Evolutionary conservation across 1,140 invertebrate genomes (phyloP).

Genomic region (Drosophila obscura): DNA sequence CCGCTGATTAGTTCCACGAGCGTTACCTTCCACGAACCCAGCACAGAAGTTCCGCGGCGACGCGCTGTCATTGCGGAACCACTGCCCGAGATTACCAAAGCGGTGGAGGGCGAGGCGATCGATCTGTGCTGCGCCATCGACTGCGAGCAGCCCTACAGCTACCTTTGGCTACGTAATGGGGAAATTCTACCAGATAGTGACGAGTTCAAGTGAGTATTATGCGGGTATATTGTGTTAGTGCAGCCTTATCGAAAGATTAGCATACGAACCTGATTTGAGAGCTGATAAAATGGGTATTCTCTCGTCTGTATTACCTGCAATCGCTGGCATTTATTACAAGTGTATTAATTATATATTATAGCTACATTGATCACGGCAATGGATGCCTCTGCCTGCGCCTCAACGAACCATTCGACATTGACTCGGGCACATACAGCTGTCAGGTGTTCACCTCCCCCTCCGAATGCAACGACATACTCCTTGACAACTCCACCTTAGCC

Average conservation of each 20-base stretch:
- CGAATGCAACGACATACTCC: slow-evolving; percentile 29
- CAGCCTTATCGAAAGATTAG: background rate
- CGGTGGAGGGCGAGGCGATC: slow-evolving; percentile 87
- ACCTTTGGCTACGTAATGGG: slow-evolving; percentile 90
- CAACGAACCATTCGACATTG: slow-evolving; percentile 87
- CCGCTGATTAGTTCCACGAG: slow-evolving; percentile 73
- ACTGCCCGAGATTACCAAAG: slow-evolving; percentile 72
- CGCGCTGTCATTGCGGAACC: slow-evolving; percentile 53
- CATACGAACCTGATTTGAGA: background rate
- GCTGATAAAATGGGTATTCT: too few relatives aligned
- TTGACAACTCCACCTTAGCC: slow-evolving; percentile 2
- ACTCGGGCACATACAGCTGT: slow-evolving; percentile 90
- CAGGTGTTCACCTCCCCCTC: slow-evolving; percentile 84
- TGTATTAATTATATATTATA: slow-evolving; percentile 54
- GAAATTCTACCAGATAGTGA: slow-evolving; percentile 88
- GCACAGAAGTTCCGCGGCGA: slow-evolving; percentile 16
- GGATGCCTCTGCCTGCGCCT: slow-evolving; percentile 87
- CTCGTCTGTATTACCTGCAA: background rate
- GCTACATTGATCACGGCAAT: slow-evolving; percentile 87
- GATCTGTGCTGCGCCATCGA: slow-evolving; percentile 85
- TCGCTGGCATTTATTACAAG: slow-evolving; percentile 1
- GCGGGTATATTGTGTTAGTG: background rate
- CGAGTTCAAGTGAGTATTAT: slow-evolving; percentile 84
- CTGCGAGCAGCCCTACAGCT: slow-evolving; percentile 86
- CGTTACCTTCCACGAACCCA: slow-evolving; percentile 51